phyloP scores from a whole-genome alignment of 2,113 vertebrate genomes.

The Gorsachius goisagi region DNA sequence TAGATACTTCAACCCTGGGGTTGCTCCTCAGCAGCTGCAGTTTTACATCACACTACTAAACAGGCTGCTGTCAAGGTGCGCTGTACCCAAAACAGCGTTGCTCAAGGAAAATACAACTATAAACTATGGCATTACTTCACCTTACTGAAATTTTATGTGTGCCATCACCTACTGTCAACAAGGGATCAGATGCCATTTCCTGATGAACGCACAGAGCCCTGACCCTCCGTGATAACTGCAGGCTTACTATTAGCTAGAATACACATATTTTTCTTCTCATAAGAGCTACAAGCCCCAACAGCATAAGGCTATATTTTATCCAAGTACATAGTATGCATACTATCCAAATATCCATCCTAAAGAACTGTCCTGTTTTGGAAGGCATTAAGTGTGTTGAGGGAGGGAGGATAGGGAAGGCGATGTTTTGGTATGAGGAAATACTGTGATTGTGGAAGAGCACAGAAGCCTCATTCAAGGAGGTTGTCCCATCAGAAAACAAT shows the following conservation, averaged over 20 bases:
- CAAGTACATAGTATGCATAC: not conserved
- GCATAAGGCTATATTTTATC: not conserved
- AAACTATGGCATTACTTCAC: not conserved
- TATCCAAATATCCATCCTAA: not conserved
- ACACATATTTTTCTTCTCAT: not conserved
- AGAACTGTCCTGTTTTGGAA: not conserved
- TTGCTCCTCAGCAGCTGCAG: not conserved
- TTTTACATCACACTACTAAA: not conserved
- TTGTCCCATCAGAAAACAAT: not conserved
- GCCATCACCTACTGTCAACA: not conserved
- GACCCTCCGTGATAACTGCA: not conserved
- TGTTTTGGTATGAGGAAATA: not conserved
- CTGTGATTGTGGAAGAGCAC: not conserved
- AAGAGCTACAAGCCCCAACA: not conserved
- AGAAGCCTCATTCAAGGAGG: not conserved
- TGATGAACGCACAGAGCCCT: not conserved
- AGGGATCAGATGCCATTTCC: not conserved
- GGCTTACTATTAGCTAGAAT: not conserved
- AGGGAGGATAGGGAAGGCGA: not conserved
- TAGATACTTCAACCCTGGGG: not conserved
- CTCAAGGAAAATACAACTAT: slow-evolving; percentile 35
- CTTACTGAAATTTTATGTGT: not conserved
- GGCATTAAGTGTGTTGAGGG: not conserved
- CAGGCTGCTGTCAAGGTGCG: not conserved
- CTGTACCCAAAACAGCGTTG: not conserved